Base-by-base conservation (phyloP, 2,888 invertebrate genomes). In the Epirrhoe alternata region DNA sequence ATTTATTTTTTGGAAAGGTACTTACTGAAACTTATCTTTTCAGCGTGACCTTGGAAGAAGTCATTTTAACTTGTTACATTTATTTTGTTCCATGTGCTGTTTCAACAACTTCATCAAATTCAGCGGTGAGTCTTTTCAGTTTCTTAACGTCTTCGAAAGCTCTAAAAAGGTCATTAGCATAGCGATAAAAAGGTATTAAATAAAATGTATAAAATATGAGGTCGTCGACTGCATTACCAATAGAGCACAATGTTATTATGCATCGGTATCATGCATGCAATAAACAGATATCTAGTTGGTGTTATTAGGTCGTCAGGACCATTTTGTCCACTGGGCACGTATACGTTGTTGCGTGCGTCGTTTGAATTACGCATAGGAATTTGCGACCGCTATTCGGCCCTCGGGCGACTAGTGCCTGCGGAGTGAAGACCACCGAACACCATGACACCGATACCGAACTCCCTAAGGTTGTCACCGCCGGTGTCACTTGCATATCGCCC, bases 351-450 rank as follows among this genome's bases (percentile, higher is more conserved):
- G 81, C 84, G 84, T 85, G 86, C 82, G 85, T 86, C 80, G 87
- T 88, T 88, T 86, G 88, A 89, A 90, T 91, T 92, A 92, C 92
- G 92, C 91, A 89, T 83, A 87, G 92, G 93, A 90, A 92, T 93
- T 90, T 77, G 91, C 87, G 88, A 90, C 93, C 93, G 93, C 93
- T 93, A 93, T 87, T 87, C 85, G 90, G 89, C 86, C 89, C 89
- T 87, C 83, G 77, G 75, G 81, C 75, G 79, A 73, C 58, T 75
- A 12, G 75, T 75, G 74, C 76, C 70, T 68, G 50, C 54, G 35
- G 51, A 63, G 61, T 64, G 60, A 56, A 71, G 75, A 79, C 82
- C 85, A 84, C 79, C 80, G 83, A 83, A 82, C 84, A 83, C 83
- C 81, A 84, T 92, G 92, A 90, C 92, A 92, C 89, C 86, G 77